phyloP scores from a whole-genome alignment of 2,888 invertebrate genomes.

The Chrysotoxum bicinctum region DNA sequence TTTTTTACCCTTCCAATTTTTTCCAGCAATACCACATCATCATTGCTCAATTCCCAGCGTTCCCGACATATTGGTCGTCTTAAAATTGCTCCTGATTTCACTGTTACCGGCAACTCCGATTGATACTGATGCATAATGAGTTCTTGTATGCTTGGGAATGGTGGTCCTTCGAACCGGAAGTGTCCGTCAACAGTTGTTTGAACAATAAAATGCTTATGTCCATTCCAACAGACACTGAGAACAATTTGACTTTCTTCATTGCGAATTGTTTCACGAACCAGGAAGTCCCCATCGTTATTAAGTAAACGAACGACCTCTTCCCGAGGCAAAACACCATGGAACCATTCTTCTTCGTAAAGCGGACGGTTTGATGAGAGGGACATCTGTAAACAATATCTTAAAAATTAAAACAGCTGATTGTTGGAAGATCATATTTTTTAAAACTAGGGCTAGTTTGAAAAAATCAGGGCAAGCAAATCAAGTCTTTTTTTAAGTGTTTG shows the following conservation, averaged over 20 bases:
- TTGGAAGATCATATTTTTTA: not conserved
- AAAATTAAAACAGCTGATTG: not conserved
- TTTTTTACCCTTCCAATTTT: slow-evolving; percentile 97
- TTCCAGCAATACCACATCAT: slow-evolving; percentile 94
- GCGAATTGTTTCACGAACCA: slow-evolving; percentile 95
- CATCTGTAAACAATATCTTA: slow-evolving; percentile 75
- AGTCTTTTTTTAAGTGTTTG: not conserved
- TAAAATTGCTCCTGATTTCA: slow-evolving; percentile 94
- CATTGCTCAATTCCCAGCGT: slow-evolving; percentile 97
- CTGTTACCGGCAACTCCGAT: slow-evolving; percentile 93
- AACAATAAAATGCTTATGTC: slow-evolving; percentile 98
- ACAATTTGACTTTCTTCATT: slow-evolving; percentile 96
- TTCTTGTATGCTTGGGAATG: slow-evolving; percentile 95
- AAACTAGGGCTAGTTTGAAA: not conserved
- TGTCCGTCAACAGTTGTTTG: slow-evolving; percentile 96
- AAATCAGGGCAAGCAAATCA: not conserved
- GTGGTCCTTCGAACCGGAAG: slow-evolving; percentile 96
- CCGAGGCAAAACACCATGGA: slow-evolving; percentile 96
- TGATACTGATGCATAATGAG: slow-evolving; percentile 94
- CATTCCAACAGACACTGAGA: slow-evolving; percentile 96
- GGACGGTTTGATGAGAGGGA: slow-evolving; percentile 85
- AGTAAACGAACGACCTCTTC: slow-evolving; percentile 96
- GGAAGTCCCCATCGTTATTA: slow-evolving; percentile 95
- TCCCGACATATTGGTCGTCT: slow-evolving; percentile 93
- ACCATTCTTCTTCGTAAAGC: slow-evolving; percentile 96